phyloP scores from a whole-genome alignment of 2,113 vertebrate genomes.

The Maylandia zebra region DNA sequence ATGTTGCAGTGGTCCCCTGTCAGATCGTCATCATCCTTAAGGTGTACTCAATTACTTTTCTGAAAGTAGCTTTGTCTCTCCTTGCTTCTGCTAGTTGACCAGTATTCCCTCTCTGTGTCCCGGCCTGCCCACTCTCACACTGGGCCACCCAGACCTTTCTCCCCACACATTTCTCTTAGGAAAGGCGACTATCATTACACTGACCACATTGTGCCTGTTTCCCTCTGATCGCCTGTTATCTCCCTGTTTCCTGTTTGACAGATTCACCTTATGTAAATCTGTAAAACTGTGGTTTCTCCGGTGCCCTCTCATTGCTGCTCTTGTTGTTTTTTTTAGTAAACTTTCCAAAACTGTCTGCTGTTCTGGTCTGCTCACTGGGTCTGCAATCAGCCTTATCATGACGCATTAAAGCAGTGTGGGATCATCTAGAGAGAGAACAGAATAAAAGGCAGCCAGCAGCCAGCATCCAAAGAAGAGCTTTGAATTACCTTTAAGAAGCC shows the following conservation, averaged over 20 bases:
- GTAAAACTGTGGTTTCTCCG: neutral
- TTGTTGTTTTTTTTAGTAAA: neutral
- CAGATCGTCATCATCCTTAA: neutral
- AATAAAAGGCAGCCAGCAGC: neutral
- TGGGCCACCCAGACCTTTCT: neutral
- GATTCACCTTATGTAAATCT: neutral
- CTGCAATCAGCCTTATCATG: neutral
- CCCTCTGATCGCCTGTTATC: neutral
- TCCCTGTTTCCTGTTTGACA: neutral
- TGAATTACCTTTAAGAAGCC: neutral
- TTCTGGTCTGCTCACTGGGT: neutral
- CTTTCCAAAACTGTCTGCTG: neutral
- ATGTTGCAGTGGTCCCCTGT: neutral
- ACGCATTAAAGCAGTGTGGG: neutral
- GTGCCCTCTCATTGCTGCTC: neutral
- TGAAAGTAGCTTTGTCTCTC: neutral
- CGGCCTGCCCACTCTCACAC: neutral
- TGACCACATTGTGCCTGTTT: neutral
- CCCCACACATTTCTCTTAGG: neutral
- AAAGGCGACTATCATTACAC: neutral
- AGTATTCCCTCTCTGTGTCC: neutral
- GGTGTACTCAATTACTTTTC: neutral
- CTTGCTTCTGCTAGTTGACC: neutral
- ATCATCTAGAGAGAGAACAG: neutral
- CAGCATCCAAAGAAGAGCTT: neutral